Evolutionary conservation across 2,888 invertebrate genomes (phyloP).

Genomic region (Drosophila tanythrix): DNA sequence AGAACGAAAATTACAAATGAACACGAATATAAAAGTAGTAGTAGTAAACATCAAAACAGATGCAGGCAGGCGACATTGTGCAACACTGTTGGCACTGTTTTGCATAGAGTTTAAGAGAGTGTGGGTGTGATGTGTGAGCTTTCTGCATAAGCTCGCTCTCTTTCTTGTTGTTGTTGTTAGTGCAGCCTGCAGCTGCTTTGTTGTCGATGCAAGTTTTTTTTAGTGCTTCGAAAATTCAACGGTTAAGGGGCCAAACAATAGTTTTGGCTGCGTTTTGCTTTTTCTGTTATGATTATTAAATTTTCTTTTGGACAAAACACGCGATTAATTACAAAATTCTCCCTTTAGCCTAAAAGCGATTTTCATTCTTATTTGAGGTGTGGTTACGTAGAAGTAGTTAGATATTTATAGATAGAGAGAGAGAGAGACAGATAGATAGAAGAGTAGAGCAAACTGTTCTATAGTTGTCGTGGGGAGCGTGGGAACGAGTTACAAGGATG

Average conservation of each 20-base stretch:
- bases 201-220: slow-evolving; percentile 64
- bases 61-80: slow-evolving; percentile 34
- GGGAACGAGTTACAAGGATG: slow-evolving; percentile 67
- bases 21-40: slow-evolving; percentile 50
- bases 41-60: slow-evolving; percentile 51
- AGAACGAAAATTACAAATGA: slow-evolving; percentile 68
- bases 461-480: slow-evolving; percentile 61
- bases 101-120: slow-evolving; percentile 8
- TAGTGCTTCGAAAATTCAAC: slow-evolving; percentile 81
- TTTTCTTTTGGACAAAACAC: slow-evolving; percentile 42
- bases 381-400: slow-evolving; percentile 60
- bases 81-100: slow-evolving; percentile 16
- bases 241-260: slow-evolving; percentile 57
- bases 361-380: slow-evolving; percentile 69
- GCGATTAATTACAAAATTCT: slow-evolving; percentile 84
- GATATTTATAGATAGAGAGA: slow-evolving; percentile 38
- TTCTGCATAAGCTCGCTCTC: slow-evolving; percentile 16
- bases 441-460: slow-evolving; percentile 70
- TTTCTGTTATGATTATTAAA: slow-evolving; percentile 4
- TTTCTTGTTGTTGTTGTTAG: background rate
- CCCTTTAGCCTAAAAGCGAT: slow-evolving; percentile 85
- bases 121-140: slow-evolving; percentile 19
- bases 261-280: slow-evolving; percentile 53
- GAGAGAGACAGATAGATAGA: slow-evolving; percentile 52
- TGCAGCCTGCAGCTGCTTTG: slow-evolving; percentile 50